Conservation (phyloP, 2,797 vertebrate species). For the Leptoclinus maculatus region DNA sequence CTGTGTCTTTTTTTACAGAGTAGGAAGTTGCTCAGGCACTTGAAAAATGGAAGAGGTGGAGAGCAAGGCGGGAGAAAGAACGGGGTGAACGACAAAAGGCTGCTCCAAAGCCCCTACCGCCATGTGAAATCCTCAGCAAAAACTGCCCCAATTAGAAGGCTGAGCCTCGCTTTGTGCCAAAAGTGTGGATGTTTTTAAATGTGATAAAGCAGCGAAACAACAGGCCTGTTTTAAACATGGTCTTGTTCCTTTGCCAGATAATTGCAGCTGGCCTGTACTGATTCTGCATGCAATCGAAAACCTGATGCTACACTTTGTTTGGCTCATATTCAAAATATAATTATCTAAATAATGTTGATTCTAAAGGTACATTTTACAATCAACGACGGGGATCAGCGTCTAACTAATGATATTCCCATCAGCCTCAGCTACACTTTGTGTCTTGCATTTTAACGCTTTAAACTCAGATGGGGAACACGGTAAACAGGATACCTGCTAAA, state of each 20-base stretch:
- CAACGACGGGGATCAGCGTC: neutral
- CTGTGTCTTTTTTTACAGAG: conserved; percentile 53
- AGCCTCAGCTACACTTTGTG: neutral
- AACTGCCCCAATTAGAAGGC: conserved; percentile 55
- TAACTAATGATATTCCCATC: neutral
- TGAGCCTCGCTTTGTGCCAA: conserved; percentile 33
- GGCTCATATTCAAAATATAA: neutral
- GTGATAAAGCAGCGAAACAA: conserved; percentile 49
- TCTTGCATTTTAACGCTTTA: too few species aligned
- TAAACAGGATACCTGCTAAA: neutral
- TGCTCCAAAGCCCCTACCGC: conserved; percentile 58
- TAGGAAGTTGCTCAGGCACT: conserved; percentile 44
- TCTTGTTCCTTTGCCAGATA: conserved; percentile 39
- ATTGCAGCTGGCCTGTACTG: conserved; percentile 39
- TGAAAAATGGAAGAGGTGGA: conserved; percentile 8
- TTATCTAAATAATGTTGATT: neutral
- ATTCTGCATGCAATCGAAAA: conserved; percentile 22
- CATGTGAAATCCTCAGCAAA: conserved; percentile 63
- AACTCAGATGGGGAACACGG: too few species aligned
- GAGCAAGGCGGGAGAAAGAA: conserved; percentile 4
- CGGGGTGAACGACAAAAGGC: conserved; percentile 46
- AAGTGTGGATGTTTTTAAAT: conserved; percentile 53
- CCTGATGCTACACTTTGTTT: conserved; percentile 2
- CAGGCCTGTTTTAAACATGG: conserved; percentile 40
- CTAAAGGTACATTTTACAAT: neutral